phyloP scores from a whole-genome alignment of 2,797 vertebrate genomes.

The Bovichtus variegatus region DNA sequence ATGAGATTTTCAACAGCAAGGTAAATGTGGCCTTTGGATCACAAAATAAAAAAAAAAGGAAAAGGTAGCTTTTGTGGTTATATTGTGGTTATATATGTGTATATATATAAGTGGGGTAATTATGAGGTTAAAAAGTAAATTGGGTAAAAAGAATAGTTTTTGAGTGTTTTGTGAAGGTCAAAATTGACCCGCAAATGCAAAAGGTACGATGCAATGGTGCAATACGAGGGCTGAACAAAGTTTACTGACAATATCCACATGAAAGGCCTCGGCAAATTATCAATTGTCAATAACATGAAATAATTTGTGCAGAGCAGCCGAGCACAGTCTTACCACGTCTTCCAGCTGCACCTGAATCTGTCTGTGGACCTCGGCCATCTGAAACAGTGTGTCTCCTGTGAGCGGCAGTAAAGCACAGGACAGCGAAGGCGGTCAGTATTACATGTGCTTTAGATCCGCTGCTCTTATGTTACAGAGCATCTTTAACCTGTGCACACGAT shows the following conservation, averaged over 20 bases:
- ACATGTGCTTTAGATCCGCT: neutral
- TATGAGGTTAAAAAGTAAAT: too few relatives aligned
- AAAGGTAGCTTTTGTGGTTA: too few relatives aligned
- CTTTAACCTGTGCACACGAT: slow-evolving; percentile 1
- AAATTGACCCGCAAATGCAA: too few relatives aligned
- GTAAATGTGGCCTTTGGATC: too few relatives aligned
- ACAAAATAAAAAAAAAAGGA: too few relatives aligned
- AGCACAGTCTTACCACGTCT: slow-evolving; percentile 84
- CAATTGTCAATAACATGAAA: neutral
- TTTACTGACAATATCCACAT: neutral
- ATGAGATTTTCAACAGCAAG: too few relatives aligned
- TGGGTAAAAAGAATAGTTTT: too few relatives aligned
- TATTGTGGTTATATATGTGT: too few relatives aligned
- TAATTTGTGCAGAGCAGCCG: neutral
- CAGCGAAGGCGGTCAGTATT: slow-evolving; percentile 2
- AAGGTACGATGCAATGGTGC: too few relatives aligned
- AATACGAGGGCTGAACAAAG: too few relatives aligned
- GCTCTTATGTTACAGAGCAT: neutral
- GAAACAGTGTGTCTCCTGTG: slow-evolving; percentile 89
- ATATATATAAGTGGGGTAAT: too few relatives aligned
- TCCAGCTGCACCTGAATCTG: slow-evolving; percentile 92
- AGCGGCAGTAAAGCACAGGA: slow-evolving; percentile 18
- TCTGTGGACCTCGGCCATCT: slow-evolving; percentile 92
- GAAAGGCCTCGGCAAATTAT: neutral
- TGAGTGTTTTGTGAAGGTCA: too few relatives aligned